Evolutionary conservation across 2,797 vertebrate species (phyloP).

Genomic region (Mormyrops boulengeri): DNA sequence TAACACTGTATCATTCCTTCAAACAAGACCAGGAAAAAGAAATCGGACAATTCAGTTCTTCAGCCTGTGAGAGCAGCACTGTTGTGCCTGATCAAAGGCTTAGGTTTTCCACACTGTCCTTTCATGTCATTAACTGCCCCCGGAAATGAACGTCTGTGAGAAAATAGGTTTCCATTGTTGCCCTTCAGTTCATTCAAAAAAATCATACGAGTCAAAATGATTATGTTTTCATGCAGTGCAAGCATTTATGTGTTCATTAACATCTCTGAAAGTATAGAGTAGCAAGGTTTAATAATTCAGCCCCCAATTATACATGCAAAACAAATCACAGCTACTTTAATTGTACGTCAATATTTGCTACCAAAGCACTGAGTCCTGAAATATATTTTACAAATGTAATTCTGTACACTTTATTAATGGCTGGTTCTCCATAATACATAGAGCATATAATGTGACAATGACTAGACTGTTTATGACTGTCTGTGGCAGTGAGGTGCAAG

Average conservation of each 20-base stretch:
- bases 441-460: not conserved
- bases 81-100: not conserved
- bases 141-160: not conserved
- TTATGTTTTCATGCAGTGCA: not conserved
- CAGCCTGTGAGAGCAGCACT: not conserved
- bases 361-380: slow-evolving; percentile 25
- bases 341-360: not conserved
- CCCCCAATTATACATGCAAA: not conserved
- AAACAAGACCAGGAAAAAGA: not conserved
- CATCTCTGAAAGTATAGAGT: not conserved
- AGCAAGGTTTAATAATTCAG: not conserved
- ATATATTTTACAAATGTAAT: not conserved
- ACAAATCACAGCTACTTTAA: not conserved
- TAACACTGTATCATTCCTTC: not conserved
- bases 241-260: slow-evolving; percentile 6
- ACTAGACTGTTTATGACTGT: not conserved
- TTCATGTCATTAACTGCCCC: slow-evolving; percentile 7
- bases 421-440: not conserved
- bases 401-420: not conserved
- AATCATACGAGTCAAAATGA: not conserved
- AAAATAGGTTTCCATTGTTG: slow-evolving; percentile 1
- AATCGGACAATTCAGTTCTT: not conserved
- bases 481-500: not conserved
- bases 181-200: not conserved
- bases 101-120: not conserved